Base-by-base conservation (phyloP, 2,888 invertebrate genomes). In the Stramonita haemastoma region DNA sequence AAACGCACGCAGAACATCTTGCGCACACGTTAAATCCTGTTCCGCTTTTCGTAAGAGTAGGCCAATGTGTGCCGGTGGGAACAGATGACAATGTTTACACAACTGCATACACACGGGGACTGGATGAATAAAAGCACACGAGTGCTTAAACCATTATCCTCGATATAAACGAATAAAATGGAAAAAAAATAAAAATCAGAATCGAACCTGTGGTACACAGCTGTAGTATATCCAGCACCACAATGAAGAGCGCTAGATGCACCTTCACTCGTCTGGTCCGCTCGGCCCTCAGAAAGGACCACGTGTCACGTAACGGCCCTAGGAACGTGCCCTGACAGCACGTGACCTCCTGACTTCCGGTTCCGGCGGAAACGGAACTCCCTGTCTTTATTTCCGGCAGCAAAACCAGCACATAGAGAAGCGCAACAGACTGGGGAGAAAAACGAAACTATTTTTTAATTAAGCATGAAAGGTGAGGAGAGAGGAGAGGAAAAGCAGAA, bases 191-290 rank as follows among this genome's bases (percentile, higher is more conserved):
- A n/a, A n/a, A n/a, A n/a, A n/a, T n/a, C n/a, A n/a, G n/a, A n/a
- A n/a, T 8, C 57, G 57, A 19, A 84, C 84, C 93, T 87, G 92
- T 91, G 19, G 92, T 93, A n/a, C 91, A 91, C 2, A 94, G 86
- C 91, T 92, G 92, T 32, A 93, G 70, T 29, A 93, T 90, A 32
- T 91, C 90, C 4, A 93, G 77, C 8, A 93, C 91, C n/a, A 91
- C 57, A 11, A 94, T 89, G 73, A 92, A 89, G 17, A 93, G 89
- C 56, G 90, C 84, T 15, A 94, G 81, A 73, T 92, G 89, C 2
- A 91, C 36, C 22, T 92, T 89, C 22, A 91, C 90, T 32, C 91
- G 90, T 77, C 90, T 90, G 8, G 89, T 89, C 57, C 94, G 90
- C 29, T 89, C 87, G 36, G 91, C 90, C 79, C 90, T 92, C 19